phyloP scores from a whole-genome alignment of 2,113 vertebrate species.

The Pelusios castaneus region DNA sequence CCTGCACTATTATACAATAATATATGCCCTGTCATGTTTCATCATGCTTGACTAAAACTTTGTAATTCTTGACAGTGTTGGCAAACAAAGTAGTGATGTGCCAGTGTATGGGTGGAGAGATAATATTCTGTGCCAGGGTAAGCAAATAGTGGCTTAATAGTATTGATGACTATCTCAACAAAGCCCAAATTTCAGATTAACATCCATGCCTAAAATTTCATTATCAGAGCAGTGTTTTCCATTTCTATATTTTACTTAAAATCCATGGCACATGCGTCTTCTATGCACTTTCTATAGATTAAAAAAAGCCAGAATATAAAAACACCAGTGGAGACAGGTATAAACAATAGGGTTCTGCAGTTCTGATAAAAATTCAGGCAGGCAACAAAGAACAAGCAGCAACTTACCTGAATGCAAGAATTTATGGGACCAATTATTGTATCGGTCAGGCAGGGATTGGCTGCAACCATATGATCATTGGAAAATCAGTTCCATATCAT shows the following conservation, averaged over 20 bases:
- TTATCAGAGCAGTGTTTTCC: not conserved
- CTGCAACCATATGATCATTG: not conserved
- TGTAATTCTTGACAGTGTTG: slow-evolving; percentile 43
- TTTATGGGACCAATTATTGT: not conserved
- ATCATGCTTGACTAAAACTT: slow-evolving; percentile 62
- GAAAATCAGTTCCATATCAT: not conserved
- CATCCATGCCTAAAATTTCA: not conserved
- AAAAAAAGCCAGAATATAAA: not conserved
- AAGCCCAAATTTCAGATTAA: not conserved
- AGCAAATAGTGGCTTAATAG: slow-evolving; percentile 23
- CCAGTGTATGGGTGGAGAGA: slow-evolving; percentile 50
- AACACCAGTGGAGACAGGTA: not conserved
- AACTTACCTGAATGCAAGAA: not conserved
- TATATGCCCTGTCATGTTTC: slow-evolving; percentile 53
- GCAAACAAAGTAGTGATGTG: slow-evolving; percentile 51
- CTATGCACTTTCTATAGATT: not conserved
- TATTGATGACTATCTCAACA: slow-evolving; percentile 1
- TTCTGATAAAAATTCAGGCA: not conserved
- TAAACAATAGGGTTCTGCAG: not conserved
- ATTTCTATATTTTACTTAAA: not conserved
- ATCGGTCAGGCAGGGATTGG: not conserved
- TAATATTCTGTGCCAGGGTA: slow-evolving; percentile 19
- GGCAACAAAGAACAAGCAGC: not conserved
- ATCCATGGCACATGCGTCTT: not conserved
- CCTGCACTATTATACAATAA: slow-evolving; percentile 55